A percentile compares a stretch with the other conserved stretches of the same genome.
Evolutionary conservation across 2,113 vertebrate species (phyloP).

Genomic region (Mugil cephalus): DNA sequence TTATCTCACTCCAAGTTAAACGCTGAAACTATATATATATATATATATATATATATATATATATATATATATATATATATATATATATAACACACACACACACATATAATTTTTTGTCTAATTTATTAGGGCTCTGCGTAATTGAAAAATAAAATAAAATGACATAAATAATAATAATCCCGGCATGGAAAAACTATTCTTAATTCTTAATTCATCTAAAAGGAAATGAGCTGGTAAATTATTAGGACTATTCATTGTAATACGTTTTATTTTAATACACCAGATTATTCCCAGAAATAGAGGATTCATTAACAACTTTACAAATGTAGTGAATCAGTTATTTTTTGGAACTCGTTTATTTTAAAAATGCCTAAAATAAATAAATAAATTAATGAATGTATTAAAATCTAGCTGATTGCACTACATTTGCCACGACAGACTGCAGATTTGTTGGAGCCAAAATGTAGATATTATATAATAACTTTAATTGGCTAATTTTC

Average conservation of each 20-base stretch:
- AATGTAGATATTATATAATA: slow-evolving; percentile 19
- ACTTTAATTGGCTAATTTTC: too few relatives aligned
- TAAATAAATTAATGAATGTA: background rate
- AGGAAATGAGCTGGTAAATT: background rate
- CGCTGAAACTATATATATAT: background rate
- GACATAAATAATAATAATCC: background rate
- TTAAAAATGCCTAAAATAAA: background rate
- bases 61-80: too few relatives aligned
- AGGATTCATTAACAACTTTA: background rate
- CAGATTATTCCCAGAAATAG: background rate
- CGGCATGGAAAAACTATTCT: background rate
- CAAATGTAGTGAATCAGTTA: background rate
- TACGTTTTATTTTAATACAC: too few relatives aligned
- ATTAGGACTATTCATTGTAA: background rate
- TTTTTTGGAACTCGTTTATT: too few relatives aligned
- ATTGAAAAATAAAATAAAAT: slow-evolving; percentile 1
- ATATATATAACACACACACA: too few relatives aligned
- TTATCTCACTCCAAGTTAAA: background rate
- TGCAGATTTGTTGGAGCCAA: background rate
- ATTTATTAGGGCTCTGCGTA: too few relatives aligned
- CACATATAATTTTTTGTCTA: too few relatives aligned
- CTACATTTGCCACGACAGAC: slow-evolving; percentile 4
- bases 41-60: background rate
- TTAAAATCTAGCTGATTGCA: background rate
- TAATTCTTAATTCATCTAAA: background rate